Evolutionary conservation across 2,797 vertebrate genomes (phyloP).

Genomic region (Arrhamphus sclerolepis): DNA sequence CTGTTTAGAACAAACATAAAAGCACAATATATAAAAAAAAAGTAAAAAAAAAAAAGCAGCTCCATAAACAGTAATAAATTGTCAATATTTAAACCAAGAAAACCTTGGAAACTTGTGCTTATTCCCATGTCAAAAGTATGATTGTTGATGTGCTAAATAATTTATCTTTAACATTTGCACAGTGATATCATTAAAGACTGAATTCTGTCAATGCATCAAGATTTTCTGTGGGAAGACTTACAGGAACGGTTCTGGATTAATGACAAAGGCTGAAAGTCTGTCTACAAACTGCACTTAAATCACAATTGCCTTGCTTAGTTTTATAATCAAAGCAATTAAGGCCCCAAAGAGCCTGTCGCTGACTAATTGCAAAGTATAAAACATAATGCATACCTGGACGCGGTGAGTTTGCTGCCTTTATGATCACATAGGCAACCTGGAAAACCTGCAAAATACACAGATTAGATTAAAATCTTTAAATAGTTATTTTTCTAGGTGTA

Average conservation of each 20-base stretch:
- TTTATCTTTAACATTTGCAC: not conserved
- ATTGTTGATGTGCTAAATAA: too few species aligned
- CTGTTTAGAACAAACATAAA: too few species aligned
- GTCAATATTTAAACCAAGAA: too few species aligned
- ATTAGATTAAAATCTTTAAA: constrained; percentile 18
- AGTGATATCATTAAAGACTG: not conserved
- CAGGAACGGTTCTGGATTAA: constrained; percentile 7
- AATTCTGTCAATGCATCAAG: constrained; percentile 4
- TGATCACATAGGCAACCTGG: constrained; percentile 94
- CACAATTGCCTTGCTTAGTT: constrained; percentile 15
- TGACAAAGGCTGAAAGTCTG: constrained; percentile 12
- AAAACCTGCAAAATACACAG: constrained; percentile 83
- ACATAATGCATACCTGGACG: constrained; percentile 79
- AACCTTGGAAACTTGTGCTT: too few species aligned
- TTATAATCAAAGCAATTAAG: constrained; percentile 5
- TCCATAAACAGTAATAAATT: too few species aligned
- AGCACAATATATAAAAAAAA: too few species aligned
- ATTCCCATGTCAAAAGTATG: too few species aligned
- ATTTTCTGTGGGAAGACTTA: constrained; percentile 23
- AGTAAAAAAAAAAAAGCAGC: too few species aligned
- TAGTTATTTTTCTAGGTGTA: too few species aligned
- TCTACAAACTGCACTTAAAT: constrained; percentile 18
- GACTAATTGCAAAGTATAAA: not conserved
- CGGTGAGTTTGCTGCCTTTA: constrained; percentile 96
- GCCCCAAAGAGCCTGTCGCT: not conserved